Evolutionary conservation across 2,888 invertebrate genomes (phyloP), one percentile per base, ranked within the genome.

Genomic region (Drosophila kanekoi): DNA sequence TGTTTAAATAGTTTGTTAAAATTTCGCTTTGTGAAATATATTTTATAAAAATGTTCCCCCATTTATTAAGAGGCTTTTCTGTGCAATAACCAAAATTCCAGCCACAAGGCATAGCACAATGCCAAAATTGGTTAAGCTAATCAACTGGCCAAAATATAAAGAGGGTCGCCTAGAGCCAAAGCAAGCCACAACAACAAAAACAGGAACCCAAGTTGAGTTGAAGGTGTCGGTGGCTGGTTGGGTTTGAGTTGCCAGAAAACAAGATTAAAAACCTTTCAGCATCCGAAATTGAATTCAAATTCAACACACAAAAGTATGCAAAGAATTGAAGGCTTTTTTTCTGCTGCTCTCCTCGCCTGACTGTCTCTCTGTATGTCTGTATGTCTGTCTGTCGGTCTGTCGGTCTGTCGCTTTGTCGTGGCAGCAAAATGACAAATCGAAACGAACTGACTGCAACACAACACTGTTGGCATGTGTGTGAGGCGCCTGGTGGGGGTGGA

Each of bases 211-310:
- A 72, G 64, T 63, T 43, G 72, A 60, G 79, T 64, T 57, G 44
- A 70, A 66, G 63, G 59, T 48, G 52, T 49, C 40, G 60, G 56
- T 49, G 45, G 43, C 32, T 43, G 64, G 51, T 14, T 8, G 38
- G 61, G 64, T 54, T 38, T 35, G 51, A 78, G 66, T 81, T 66
- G 74, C 62, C 64, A 47, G 78, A 68, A 84, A 87, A 89, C 87
- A 87, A 87, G 89, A 86, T 86, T 86, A 86, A 89, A 86, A 86
- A 86, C 89, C 89, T 86, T 89, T 86, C 85, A 86, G 81, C 82
- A 71, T 79, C 85, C 80, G 85, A 86, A 86, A 86, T 89, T 86
- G 87, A 86, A 86, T 86, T 86, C 74, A 77, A 87, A 89, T 87
- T 87, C 87, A 85, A 79, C 79, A 85, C 89, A 87, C 87, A 86